Evolutionary conservation across 2,888 invertebrate genomes (phyloP), one percentile per base, ranked within the genome.

Genomic region (Diploptera punctata): DNA sequence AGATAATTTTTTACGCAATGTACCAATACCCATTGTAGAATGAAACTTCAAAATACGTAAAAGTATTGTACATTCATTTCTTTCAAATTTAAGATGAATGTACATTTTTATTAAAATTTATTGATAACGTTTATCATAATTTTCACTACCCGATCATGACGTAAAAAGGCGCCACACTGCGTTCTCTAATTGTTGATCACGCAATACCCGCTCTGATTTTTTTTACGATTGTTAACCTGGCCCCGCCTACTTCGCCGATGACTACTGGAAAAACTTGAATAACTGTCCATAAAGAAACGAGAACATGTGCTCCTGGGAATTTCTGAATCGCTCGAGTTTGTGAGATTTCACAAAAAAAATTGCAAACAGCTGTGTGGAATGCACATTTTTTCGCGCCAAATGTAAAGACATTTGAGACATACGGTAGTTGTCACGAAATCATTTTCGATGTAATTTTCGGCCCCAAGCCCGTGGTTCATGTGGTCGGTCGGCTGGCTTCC

Each of bases 401-500:
- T 10, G 10, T 10, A 33, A 10, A 33, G 33, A 33, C 33, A 33
- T 33, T 33, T 52, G 10, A 24, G 52, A 24, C 18, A 52, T 13
- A 24, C 1, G 57, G 57, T 29, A 57, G 57, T 24, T 31, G 29
- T 57, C 31, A 57, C 31, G 16, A 16, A 31, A 57, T 62, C 13
- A 43, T 43, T 62, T 62, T 44, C 10, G 24, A 26, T 24, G 61
- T 26, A 61, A 61, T 61, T 61, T 49, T 38, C 9, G 61, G 33
- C 7, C 26, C 31, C 21, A 26, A 67, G 44, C 67, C 26, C 52
- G 13, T 62, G 62, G 57, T 57, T 52, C 24, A 29, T 13, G 71
- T 57, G 67, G 68, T 26, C 47, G 33, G 24, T 69, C 18, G 24
- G 73, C 18, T 68, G 70, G 73, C 67, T 73, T 67, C 67, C 43